A percentile compares a stretch with the other conserved stretches of the same genome.
Evolutionary conservation across 35 echinoderm and acorn worm genomes (phyloP).

Genomic region (Apostichopus californicus): DNA sequence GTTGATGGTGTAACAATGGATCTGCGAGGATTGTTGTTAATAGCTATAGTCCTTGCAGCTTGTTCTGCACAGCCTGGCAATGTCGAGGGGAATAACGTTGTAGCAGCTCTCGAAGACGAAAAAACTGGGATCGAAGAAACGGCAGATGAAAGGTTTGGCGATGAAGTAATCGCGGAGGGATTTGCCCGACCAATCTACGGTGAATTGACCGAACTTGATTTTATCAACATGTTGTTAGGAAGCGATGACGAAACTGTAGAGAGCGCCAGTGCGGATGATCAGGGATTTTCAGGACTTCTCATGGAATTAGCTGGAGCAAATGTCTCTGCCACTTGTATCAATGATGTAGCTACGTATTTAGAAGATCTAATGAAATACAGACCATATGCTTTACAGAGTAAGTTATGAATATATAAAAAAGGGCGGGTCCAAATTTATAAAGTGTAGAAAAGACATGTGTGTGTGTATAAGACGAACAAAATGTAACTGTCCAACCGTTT

Average conservation of each 20-base stretch:
- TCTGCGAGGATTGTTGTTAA: no score
- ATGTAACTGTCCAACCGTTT: not conserved
- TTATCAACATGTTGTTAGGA: not conserved
- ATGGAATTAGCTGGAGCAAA: not conserved
- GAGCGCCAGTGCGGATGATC: not conserved
- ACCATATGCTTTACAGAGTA: constrained; percentile 23
- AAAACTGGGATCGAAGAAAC: not conserved
- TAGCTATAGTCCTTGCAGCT: not conserved
- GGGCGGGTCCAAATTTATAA: no score
- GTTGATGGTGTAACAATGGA: no score
- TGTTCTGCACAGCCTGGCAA: not conserved
- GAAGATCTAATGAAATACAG: constrained; percentile 4
- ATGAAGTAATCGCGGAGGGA: not conserved
- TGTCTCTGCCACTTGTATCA: not conserved
- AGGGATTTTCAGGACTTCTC: not conserved
- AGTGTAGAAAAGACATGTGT: no score
- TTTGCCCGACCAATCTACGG: constrained; percentile 7
- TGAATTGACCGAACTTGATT: not conserved
- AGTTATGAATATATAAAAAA: not conserved
- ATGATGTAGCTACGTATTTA: not conserved
- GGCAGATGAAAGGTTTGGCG: not conserved
- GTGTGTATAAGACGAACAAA: no score
- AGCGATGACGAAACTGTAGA: not conserved
- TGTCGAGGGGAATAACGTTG: constrained; percentile 21
- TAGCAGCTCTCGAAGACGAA: constrained; percentile 31